Base-by-base conservation (phyloP, 2,888 invertebrate species). In the Odontothrips loti region DNA sequence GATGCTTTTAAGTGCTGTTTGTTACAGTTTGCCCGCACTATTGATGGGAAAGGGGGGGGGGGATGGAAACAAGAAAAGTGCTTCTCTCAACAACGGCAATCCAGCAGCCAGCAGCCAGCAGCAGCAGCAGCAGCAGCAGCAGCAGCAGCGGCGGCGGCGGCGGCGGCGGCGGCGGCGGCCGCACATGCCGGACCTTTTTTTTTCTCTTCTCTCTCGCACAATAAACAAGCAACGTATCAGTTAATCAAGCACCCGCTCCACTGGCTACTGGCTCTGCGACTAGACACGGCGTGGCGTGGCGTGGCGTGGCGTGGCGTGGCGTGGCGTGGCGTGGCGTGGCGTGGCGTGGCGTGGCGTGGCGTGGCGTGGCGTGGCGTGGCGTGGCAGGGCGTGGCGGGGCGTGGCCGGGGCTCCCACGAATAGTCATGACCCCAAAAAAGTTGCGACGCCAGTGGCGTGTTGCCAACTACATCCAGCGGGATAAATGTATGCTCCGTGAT, bases 361-460 rank as follows among this genome's bases (percentile, higher is more conserved):
- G 48, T 9, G 48, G 48, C 48, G 48, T 9, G 48, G 48, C 48
- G 48, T 9, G 48, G 48, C 48, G 48, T 9, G 48, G 48, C 48
- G 48, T 9, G 48, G 48, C 48, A 12, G 48, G 48, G 48, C 48
- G 10, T 48, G 48, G 51, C 58, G 20, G 6, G 58, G 58, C 51
- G 58, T n/a, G 58, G 58, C 58, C 20, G 58, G 3, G 68, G 27
- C 68, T 8, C 27, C 68, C 17, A 12, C 68, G 68, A 75, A 75
- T 75, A 75, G 68, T 75, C 68, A 75, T 75, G 68, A 75, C 68
- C 68, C 34, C 68, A 75, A 75, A 75, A 75, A 75, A 75, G 68
- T 75, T 75, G 68, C 23, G 68, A 43, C 58, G n/a, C 34, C 68
- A 75, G 12, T 75, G 68, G 68, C 68, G 68, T 75, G 68, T 75